Evolutionary conservation across 2,113 vertebrate genomes (phyloP), one percentile per base, ranked within the genome.

Genomic region (Ursus arctos): DNA sequence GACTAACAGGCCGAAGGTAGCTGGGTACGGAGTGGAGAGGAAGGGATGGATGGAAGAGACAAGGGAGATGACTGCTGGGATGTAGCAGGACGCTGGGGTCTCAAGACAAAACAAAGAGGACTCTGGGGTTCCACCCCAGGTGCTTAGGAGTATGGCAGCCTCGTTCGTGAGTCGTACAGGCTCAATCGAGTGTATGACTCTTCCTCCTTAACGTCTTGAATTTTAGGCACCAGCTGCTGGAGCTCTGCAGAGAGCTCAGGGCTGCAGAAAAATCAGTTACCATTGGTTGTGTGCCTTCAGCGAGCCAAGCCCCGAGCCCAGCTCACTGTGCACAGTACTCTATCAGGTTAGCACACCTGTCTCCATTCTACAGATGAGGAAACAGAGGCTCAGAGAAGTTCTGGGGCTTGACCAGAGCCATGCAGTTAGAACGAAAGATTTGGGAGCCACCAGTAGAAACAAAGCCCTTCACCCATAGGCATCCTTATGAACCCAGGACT

Each of bases 41-140:
- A 40, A 31, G 57, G 63, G 21, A 40, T 16, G 26, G 14, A 19
- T 15, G 2, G 6, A 9, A 19, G 59, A 4, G 77, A 51, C 14
- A 1, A 4, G 47, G 47, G 6, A 72, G 33, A 33, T 3, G 10
- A 16, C 67, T 19, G 1, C 6, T 22, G 0, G 0, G 71, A 3
- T 24, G 15, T 9, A 22, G 49, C 57, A 31, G 40, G 88, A 51
- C 36, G 74, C 10, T 1, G 57, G 71, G 36, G 26, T 22, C 57
- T 82, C 55, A 2, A 8, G 57, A 40, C 3, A 26, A 57, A 69
- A 67, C 6, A 6, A 33, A 19, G 19, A 65, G 9, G 8, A n/a
- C 15, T 24, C 57, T 31, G 28, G 26, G 26, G 10, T 10, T 21
- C 49, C 79, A 49, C n/a, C 7, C 28, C 18, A 16, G 16, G 51